These are phyloP conservation scores for Catharus bicknelli DNA, from an alignment of 2,113 vertebrate genomes.

Conservation along the genomic window DNA sequence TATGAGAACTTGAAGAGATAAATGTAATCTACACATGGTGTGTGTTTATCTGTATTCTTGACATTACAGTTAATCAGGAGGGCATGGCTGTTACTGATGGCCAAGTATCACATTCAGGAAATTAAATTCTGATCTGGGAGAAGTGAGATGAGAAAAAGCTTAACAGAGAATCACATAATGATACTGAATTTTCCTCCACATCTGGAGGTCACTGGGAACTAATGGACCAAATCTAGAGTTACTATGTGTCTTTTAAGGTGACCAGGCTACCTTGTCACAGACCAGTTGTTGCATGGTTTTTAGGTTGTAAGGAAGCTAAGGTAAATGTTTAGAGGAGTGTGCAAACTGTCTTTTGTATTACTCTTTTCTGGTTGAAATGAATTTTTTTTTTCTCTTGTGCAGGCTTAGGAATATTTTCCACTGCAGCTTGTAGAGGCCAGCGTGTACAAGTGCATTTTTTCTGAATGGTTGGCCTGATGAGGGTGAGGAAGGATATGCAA, in stretches of 20 bases:
- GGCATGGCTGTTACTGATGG: not conserved
- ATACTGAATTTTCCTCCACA: not conserved
- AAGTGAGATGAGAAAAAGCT: not conserved
- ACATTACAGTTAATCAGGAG: not conserved
- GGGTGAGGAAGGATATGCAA: constrained; percentile 50
- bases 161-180: not conserved
- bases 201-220: not conserved
- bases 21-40: not conserved
- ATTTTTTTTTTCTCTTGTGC: not conserved
- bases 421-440: not conserved
- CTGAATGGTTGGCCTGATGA: constrained; percentile 68
- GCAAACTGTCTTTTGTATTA: not conserved
- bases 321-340: not conserved
- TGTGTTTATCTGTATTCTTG: not conserved
- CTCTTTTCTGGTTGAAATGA: not conserved
- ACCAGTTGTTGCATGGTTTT: not conserved
- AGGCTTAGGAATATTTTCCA: not conserved
- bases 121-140: not conserved
- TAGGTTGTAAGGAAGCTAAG: not conserved
- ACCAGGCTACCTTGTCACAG: not conserved
- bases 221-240: not conserved
- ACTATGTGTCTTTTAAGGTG: not conserved
- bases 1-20: not conserved
- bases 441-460: constrained; percentile 12
- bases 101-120: not conserved